Base-by-base conservation (phyloP, 2,888 invertebrate genomes). In the Tryphoninae sp. region DNA sequence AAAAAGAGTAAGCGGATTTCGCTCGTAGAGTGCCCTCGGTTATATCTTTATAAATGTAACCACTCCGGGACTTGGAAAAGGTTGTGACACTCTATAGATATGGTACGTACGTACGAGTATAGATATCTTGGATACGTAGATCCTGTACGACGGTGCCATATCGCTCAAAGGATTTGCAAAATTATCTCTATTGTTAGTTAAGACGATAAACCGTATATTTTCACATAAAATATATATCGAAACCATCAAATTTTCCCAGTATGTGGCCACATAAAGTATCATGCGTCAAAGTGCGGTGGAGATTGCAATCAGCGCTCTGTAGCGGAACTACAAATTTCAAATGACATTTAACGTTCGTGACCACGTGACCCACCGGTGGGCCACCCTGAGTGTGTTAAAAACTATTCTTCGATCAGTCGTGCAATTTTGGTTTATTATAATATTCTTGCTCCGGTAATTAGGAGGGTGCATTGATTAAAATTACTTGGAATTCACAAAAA, bases 21-120 rank as follows among this genome's bases (percentile, higher is more conserved):
- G 86, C 85, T 87, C 86, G 86, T 87, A 83, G 87, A 88, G 87
- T 89, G 88, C 87, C 86, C 85, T 84, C 87, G 86, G 89, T 91
- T 91, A 92, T 91, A 92, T 91, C 92, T 91, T 92, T 92, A 92
- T 92, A 92, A 92, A 92, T 92, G 91, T 91, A 91, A 89, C 87
- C 90, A 89, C 91, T 91, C 90, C 86, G 76, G 42, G 76, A 61
- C 72, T 73, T 67, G 80, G 62, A 78, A 77, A 78, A 64, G 74
- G 78, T 68, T 59, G 51, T 61, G 55, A 51, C 33, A n/a, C 11
- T 65, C 26, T 23, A 64, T 65, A 23, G 42, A 16, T 65, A 13
- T 62, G 1, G 33, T 65, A 58, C 23, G 23, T 59, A 83, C 82
- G 83, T 85, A 64, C 74, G 82, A 83, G 82, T 58, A n/a, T 67